These are phyloP conservation scores for Ptychochromis oligacanthus DNA, from an alignment of 2,113 vertebrate genomes.

Conservation along the genomic window DNA sequence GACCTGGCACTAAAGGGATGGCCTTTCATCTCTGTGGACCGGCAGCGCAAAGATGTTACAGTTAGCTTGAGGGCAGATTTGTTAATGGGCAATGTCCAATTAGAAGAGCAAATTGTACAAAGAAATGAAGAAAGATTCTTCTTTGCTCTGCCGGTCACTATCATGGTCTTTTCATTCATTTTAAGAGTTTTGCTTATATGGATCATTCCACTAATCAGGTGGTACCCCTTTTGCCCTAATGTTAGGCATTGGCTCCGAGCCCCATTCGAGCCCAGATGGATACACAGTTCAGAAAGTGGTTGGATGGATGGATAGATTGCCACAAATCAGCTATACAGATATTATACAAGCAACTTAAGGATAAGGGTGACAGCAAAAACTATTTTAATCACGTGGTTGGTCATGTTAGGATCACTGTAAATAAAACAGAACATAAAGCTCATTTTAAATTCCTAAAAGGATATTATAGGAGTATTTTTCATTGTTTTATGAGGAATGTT, in stretches of 20 bases:
- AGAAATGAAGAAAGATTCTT: conserved; percentile 25
- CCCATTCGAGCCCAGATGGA: background rate
- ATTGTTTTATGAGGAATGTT: background rate
- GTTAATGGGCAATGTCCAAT: conserved; percentile 11
- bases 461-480: background rate
- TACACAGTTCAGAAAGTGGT: background rate
- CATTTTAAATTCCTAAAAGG: background rate
- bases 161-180: background rate
- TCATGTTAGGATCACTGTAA: background rate
- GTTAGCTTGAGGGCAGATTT: conserved; percentile 23
- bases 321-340: background rate
- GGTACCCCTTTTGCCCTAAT: background rate
- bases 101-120: conserved; percentile 23
- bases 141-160: conserved; percentile 12
- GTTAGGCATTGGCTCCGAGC: background rate
- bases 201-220: background rate
- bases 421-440: too few species aligned
- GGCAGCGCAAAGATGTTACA: conserved; percentile 28
- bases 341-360: background rate
- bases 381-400: background rate
- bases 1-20: conserved; percentile 50
- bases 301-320: background rate
- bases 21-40: conserved; percentile 21
- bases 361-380: background rate
- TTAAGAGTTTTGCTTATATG: background rate